Evolutionary conservation across 2,797 vertebrate genomes (phyloP).

Genomic region (Leptodactylus fallax): DNA sequence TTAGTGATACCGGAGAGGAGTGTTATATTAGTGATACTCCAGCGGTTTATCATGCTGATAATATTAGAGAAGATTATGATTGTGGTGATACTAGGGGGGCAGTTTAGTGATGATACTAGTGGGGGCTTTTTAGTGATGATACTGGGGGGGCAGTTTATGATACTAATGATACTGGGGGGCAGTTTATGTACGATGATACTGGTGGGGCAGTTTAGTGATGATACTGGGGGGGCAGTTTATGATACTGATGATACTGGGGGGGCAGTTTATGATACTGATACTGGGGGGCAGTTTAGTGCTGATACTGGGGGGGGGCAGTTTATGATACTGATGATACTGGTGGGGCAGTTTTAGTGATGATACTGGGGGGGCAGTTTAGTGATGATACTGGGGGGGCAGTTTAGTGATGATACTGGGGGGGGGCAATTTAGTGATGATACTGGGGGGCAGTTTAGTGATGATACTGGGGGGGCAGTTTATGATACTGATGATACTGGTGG

Average conservation of each 20-base stretch:
- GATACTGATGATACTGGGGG: neutral
- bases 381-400: neutral
- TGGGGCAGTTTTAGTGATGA: neutral
- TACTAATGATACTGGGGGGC: neutral
- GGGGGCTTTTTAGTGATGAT: neutral
- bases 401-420: neutral
- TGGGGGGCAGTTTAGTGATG: neutral
- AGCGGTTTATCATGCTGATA: neutral
- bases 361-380: neutral
- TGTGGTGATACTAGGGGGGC: no score
- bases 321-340: neutral
- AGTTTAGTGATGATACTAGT: no score
- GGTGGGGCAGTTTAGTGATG: neutral
- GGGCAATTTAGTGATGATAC: neutral
- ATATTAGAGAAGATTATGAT: neutral
- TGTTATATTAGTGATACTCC: neutral
- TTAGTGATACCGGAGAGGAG: neutral
- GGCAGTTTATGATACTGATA: neutral
- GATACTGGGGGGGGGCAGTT: neutral
- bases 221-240: no score
- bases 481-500: neutral
- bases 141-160: neutral
- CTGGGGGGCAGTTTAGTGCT: no score
- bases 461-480: neutral
- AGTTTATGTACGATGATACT: neutral